Conservation (phyloP, 2,888 invertebrate genomes). For the Phrixothrix hirtus region DNA sequence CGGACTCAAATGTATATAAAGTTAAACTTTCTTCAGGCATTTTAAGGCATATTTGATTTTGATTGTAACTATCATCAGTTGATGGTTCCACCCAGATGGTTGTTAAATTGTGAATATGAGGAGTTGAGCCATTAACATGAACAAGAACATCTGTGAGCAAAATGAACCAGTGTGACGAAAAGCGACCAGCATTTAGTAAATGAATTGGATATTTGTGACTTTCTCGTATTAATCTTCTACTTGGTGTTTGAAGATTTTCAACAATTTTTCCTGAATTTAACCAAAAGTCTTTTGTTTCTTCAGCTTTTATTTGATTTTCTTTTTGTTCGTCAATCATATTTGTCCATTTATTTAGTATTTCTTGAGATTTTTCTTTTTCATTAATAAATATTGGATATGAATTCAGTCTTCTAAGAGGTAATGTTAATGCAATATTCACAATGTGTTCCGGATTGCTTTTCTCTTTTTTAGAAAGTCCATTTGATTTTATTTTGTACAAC, state of each 20-base stretch:
- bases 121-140: slow-evolving; percentile 70
- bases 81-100: slow-evolving; percentile 81
- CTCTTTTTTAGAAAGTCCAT: slow-evolving; percentile 46
- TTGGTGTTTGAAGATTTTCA: slow-evolving; percentile 65
- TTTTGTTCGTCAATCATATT: slow-evolving; percentile 67
- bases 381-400: slow-evolving; percentile 67
- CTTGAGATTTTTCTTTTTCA: slow-evolving; percentile 59
- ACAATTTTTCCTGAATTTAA: slow-evolving; percentile 68
- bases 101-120: slow-evolving; percentile 68
- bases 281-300: slow-evolving; percentile 74
- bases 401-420: slow-evolving; percentile 65
- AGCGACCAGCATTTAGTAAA: slow-evolving; percentile 70
- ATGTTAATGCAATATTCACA: slow-evolving; percentile 63
- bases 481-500: slow-evolving; percentile 42
- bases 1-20: slow-evolving; percentile 67
- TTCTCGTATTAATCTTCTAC: slow-evolving; percentile 77
- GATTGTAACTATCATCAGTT: slow-evolving; percentile 59
- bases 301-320: slow-evolving; percentile 66
- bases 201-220: slow-evolving; percentile 72
- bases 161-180: slow-evolving; percentile 79
- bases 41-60: slow-evolving; percentile 69
- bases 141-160: slow-evolving; percentile 81
- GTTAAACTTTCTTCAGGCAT: slow-evolving; percentile 79
- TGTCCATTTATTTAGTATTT: slow-evolving; percentile 65
- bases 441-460: slow-evolving; percentile 61